Conservation (phyloP, 2,113 vertebrate genomes). For the Alethe castanea region DNA sequence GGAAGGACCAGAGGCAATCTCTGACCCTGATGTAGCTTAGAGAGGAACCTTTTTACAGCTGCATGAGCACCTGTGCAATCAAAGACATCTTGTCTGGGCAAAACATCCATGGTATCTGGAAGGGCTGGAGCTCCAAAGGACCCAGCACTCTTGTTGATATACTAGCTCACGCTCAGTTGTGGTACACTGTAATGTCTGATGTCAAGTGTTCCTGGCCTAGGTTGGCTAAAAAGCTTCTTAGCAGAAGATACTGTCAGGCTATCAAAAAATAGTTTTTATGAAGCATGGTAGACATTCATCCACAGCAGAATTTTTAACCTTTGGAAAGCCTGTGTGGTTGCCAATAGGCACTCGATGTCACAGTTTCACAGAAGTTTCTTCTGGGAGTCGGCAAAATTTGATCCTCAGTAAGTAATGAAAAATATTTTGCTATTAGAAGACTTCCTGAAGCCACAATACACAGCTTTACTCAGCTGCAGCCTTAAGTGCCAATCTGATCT, state of each 20-base stretch:
- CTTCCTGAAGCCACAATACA: neutral
- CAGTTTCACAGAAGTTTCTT: neutral
- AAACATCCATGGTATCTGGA: neutral
- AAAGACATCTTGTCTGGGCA: neutral
- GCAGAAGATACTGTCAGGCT: neutral
- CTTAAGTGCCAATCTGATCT: neutral
- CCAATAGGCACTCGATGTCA: neutral
- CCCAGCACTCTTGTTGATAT: neutral
- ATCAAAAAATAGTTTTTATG: neutral
- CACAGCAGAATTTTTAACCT: neutral
- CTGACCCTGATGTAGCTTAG: neutral
- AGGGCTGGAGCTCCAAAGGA: neutral
- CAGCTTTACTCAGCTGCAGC: neutral
- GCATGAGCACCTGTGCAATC: neutral
- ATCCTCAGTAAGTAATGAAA: neutral
- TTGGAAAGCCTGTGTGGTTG: neutral
- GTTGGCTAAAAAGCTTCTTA: neutral
- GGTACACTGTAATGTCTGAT: neutral
- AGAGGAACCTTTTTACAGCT: neutral
- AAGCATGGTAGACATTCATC: neutral
- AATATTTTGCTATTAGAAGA: neutral
- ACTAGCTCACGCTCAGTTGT: neutral
- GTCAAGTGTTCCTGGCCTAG: neutral
- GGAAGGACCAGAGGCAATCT: neutral
- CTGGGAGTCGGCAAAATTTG: neutral